A percentile compares a stretch with the other conserved stretches of the same genome.
phyloP scores from a whole-genome alignment of 2,797 vertebrate species.

The Lepus oiostolus region DNA sequence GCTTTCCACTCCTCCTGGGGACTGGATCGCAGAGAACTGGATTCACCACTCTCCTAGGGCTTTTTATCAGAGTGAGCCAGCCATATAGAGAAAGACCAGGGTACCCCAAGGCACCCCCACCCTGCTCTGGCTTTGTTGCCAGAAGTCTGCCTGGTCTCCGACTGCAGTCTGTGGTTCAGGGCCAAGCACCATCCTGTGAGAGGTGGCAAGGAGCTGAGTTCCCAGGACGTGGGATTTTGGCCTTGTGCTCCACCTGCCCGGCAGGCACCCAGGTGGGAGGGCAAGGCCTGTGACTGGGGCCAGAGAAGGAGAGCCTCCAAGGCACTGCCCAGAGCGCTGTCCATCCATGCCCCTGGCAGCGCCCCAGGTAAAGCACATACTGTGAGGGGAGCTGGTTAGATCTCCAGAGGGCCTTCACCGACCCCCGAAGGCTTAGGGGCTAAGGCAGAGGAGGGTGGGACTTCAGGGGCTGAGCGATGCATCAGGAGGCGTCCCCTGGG shows the following conservation, averaged over 20 bases:
- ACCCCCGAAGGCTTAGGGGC: not conserved
- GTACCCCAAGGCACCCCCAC: not conserved
- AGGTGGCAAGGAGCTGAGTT: not conserved
- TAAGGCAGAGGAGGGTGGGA: not conserved
- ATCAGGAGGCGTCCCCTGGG: not conserved
- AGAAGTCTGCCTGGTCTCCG: not conserved
- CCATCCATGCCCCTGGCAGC: not conserved
- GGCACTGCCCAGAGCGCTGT: not conserved
- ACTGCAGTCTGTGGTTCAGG: not conserved
- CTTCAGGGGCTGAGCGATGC: not conserved
- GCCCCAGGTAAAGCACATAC: not conserved
- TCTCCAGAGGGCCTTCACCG: not conserved
- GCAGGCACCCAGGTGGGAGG: not conserved
- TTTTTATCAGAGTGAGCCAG: no score
- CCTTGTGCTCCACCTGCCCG: not conserved
- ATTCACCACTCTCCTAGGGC: not conserved
- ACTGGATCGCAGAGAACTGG: not conserved
- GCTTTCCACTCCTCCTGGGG: not conserved
- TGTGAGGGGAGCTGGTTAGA: not conserved
- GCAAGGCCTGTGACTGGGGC: not conserved
- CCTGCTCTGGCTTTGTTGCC: not conserved
- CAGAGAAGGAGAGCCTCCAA: not conserved
- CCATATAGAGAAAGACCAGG: conserved; percentile 4
- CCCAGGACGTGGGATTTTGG: not conserved
- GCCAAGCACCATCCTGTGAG: not conserved